Base-by-base conservation (phyloP, 2,888 invertebrate genomes). In the Heliothis peltigera region DNA sequence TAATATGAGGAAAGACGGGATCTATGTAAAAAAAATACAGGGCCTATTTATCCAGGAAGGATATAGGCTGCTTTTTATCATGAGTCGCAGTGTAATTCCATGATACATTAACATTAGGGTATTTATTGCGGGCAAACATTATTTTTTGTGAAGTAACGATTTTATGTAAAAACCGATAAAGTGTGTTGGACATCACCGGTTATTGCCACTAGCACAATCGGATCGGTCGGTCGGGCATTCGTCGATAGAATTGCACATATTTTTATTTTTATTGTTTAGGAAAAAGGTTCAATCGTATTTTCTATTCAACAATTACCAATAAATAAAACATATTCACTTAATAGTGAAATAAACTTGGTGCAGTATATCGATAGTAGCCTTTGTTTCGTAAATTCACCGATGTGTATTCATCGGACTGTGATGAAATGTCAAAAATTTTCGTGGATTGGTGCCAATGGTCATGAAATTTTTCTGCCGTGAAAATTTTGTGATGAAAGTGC, bases 381-480 rank as follows among this genome's bases (percentile, higher is more conserved):
- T 66, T 67, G 47, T 72, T 72, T 68, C 58, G 58, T 44, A n/a
- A 64, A 49, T 58, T 69, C 46, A 72, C 65, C 75, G 59, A 73
- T 72, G 81, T 79, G 48, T 73, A 77, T 80, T 82, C 78, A 84
- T 84, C 85, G 82, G 81, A 81, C 81, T 87, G 87, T 88, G 84
- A 89, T 90, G 91, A 92, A 92, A 92, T 89, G 94, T 95, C 95
- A 95, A 90, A 79, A 92, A 87, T 90, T 91, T 91, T 89, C 86
- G 90, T 93, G 91, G 91, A 92, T 85, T 88, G 71, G 85, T 92
- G 93, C 92, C 91, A 93, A 89, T 91, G 87, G 85, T 87, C 79
- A 82, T 87, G 85, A 87, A 88, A 86, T 86, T 87, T 87, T 89
- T 84, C 82, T 85, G 81, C 73, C 76, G 84, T 87, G 87, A 87